Base-by-base conservation (phyloP, 2,113 vertebrate species). In the Himantopus leucocephalus region DNA sequence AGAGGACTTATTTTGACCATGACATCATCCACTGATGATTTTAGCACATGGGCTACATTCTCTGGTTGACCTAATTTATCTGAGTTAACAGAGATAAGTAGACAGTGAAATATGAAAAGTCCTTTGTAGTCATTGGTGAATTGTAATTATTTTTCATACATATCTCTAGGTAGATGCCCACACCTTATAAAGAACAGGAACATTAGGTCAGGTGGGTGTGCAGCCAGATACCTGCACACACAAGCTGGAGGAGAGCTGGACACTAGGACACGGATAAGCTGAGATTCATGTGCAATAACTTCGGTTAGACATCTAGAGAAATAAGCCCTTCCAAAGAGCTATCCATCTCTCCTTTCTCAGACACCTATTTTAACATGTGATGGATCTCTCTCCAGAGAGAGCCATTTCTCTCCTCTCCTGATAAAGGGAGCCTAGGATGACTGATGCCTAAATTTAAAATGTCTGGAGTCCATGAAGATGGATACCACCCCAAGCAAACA, bases 1-100 rank as follows among this genome's bases (percentile, higher is more conserved):
- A 98, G 96, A 97, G 92, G 90, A 95, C 92, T 86, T 21, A 67
- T 90, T 84, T 94, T 83, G 88, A 95, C 96, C 77, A 97, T 98
- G 98, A 98, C 97, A 97, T 98, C 98, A 98, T 96, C 29, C 77
- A 30, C 55, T 97, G 97, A 98, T 98, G 97, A 95, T 90, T 98
- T 98, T 97, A 98, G 95, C 97, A 98, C 95, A 96, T 96, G 94
- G 52, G 83, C 58, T 91, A 85, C 62, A 80, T 94, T 96, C 80
- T 60, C 91, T 85, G 52, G 3, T 83, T 94, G 95, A 77, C 92
- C 89, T 94, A 53, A 97, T 97, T 97, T 86, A 90, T 98, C 97
- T 97, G 72, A 59, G 82, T 75, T 89, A 83, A 82, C 83, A 88
- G 90, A 98, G 98, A 97, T 98, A 96, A 96, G 97, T 62, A 98